These are phyloP conservation scores for Drosophila fuyamai DNA, from an alignment of 1,140 invertebrate species.

Conservation along the genomic window DNA sequence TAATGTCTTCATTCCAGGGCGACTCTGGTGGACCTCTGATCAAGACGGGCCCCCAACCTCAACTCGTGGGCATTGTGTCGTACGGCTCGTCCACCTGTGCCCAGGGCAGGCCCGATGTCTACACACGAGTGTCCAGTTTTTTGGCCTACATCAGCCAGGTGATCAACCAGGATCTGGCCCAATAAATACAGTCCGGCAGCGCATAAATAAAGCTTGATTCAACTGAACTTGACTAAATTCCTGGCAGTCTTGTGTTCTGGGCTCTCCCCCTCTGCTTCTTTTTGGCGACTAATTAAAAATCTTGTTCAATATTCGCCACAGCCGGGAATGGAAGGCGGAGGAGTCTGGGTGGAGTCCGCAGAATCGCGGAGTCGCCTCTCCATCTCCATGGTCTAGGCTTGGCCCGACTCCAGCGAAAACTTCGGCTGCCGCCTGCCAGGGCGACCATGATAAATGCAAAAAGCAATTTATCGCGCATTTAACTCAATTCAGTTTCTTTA, in stretches of 20 bases:
- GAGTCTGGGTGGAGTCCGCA: slow-evolving; percentile 8
- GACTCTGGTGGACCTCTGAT: slow-evolving; percentile 90
- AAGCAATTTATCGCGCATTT: slow-evolving; percentile 84
- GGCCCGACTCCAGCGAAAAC: slow-evolving; percentile 54
- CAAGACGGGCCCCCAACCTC: slow-evolving; percentile 38
- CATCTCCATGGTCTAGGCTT: slow-evolving; percentile 41
- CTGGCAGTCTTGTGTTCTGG: slow-evolving; percentile 7
- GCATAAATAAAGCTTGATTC: slow-evolving; percentile 38
- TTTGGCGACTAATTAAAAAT: slow-evolving; percentile 81
- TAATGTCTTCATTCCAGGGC: slow-evolving; percentile 85
- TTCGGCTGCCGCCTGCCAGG: slow-evolving; percentile 42
- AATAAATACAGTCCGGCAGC: slow-evolving; percentile 42
- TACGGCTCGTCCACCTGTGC: slow-evolving; percentile 88
- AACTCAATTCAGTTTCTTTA: slow-evolving; percentile 82
- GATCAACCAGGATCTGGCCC: slow-evolving; percentile 68
- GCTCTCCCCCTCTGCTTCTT: background rate
- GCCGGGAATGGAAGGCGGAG: slow-evolving; percentile 17
- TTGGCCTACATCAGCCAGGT: slow-evolving; percentile 71
- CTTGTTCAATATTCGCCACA: slow-evolving; percentile 80
- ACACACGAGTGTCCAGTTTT: slow-evolving; percentile 80
- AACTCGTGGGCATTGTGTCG: slow-evolving; percentile 89
- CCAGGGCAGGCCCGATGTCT: slow-evolving; percentile 78
- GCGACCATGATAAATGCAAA: slow-evolving; percentile 82
- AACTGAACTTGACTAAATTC: slow-evolving; percentile 55
- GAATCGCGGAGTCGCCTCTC: slow-evolving; percentile 28